Percentiles rank a stretch among this genome's conserved stretches.
Conservation (phyloP, 2,888 invertebrate species). For the Junonia oenone region DNA sequence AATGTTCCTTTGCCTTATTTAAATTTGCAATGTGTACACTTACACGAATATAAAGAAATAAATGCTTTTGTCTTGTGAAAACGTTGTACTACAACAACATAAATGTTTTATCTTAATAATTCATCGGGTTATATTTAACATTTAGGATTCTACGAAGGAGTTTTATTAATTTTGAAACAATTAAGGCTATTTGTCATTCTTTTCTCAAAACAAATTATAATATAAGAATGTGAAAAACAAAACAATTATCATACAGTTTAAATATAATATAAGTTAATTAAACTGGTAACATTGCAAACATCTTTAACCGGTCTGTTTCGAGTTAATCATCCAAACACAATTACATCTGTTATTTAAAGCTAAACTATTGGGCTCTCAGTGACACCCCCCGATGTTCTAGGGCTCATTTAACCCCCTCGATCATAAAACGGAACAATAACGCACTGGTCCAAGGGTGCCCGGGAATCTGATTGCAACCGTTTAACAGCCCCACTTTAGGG, state of each 20-base stretch:
- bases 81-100: no score
- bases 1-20: no score
- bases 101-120: no score
- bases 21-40: no score
- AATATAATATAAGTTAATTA: neutral
- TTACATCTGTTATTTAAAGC: conserved; percentile 63
- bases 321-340: conserved; percentile 61
- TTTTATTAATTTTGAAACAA: no score
- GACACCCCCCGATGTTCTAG: conserved; percentile 36
- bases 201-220: no score
- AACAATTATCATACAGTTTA: neutral
- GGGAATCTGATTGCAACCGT: conserved; percentile 41
- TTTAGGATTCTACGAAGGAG: no score
- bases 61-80: no score
- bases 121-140: no score
- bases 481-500: conserved; percentile 32
- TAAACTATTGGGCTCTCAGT: conserved; percentile 39
- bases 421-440: conserved; percentile 41
- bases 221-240: neutral
- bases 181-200: no score
- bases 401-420: conserved; percentile 44
- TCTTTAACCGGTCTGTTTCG: conserved; percentile 24
- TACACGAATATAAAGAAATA: no score
- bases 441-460: conserved; percentile 37
- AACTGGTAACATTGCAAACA: neutral